Conservation (phyloP, 2,888 invertebrate genomes). For the Lottia gigantea region DNA sequence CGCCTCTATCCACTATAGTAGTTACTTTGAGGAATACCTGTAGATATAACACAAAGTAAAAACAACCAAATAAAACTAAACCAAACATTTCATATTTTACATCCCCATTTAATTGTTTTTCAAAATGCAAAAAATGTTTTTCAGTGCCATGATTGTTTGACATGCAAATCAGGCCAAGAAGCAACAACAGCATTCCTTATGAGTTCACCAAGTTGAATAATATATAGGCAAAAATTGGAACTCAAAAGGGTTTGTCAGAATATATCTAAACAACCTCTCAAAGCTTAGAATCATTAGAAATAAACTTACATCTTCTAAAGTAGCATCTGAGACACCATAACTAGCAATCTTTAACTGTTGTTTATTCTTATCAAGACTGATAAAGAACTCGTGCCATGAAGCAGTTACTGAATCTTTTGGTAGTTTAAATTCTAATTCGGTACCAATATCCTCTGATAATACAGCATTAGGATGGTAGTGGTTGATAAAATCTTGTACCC, state of each 20-base stretch:
- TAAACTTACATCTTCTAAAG: conserved; percentile 72
- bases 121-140: no score
- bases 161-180: no score
- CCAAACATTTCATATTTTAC: no score
- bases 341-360: conserved; percentile 66
- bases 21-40: conserved; percentile 62
- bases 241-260: no score
- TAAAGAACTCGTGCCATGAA: conserved; percentile 55
- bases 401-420: conserved; percentile 45
- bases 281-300: no score
- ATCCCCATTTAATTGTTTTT: no score
- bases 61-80: not conserved
- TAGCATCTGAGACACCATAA: conserved; percentile 73
- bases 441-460: conserved; percentile 69
- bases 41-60: conserved; percentile 10
- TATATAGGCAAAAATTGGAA: no score
- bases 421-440: conserved; percentile 69
- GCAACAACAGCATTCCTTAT: no score
- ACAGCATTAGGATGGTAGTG: conserved; percentile 65
- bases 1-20: conserved; percentile 43
- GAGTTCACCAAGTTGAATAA: no score
- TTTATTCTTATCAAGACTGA: conserved; percentile 67
- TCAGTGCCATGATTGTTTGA: not conserved
- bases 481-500: conserved; percentile 56
- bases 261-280: no score